Evolutionary conservation across 2,113 vertebrate species (phyloP).

Genomic region (Erinaceus europaeus): DNA sequence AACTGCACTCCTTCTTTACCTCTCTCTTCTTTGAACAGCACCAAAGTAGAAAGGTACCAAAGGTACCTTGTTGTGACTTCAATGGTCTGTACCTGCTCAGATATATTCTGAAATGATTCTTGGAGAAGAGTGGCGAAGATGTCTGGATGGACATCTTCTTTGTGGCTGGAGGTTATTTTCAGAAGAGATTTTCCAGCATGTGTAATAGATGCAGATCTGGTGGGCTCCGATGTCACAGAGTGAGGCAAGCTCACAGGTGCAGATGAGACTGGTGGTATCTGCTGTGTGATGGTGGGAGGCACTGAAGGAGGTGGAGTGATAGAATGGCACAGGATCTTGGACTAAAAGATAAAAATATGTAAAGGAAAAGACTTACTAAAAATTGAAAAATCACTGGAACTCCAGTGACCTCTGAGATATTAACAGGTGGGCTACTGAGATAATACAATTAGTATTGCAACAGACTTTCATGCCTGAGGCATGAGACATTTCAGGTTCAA

Average conservation of each 20-base stretch:
- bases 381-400: not conserved
- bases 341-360: slow-evolving; percentile 12
- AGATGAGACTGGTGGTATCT: not conserved
- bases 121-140: not conserved
- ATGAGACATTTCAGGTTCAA: too few species aligned
- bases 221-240: not conserved
- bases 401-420: not conserved
- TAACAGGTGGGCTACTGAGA: too few species aligned
- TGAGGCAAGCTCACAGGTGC: not conserved
- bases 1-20: not conserved
- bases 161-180: not conserved
- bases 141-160: not conserved
- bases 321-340: not conserved
- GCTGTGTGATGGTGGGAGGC: not conserved
- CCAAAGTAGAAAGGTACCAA: not conserved
- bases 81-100: not conserved
- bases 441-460: too few species aligned
- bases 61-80: too few species aligned
- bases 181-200: not conserved
- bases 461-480: too few species aligned
- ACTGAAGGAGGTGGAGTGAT: not conserved
- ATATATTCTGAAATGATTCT: not conserved
- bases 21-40: not conserved
- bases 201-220: not conserved
- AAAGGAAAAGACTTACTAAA: not conserved